A percentile compares a stretch with the other conserved stretches of the same genome.
Conservation (phyloP, 2,797 vertebrate species). For the Chloroceryle inda region DNA sequence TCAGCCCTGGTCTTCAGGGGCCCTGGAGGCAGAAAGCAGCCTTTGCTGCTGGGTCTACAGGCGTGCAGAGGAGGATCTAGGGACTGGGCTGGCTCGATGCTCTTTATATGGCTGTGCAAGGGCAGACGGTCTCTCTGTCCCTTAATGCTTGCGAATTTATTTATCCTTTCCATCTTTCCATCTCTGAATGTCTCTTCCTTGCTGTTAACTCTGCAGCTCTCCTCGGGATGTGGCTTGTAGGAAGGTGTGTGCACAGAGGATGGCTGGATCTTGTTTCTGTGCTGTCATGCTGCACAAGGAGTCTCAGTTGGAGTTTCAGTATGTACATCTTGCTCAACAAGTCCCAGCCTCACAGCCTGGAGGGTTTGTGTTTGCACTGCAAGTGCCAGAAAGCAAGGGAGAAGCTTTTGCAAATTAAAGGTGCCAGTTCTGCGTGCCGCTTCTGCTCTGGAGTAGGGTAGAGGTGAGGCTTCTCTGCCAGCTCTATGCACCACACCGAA, state of each 20-base stretch:
- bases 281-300: accelerated
- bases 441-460: neutral
- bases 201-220: neutral
- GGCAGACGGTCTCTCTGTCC: neutral
- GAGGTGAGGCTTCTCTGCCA: neutral
- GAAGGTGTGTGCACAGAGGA: neutral
- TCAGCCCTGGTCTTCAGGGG: neutral
- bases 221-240: accelerated
- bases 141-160: neutral
- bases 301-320: neutral
- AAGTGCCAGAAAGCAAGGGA: neutral
- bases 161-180: neutral
- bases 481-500: neutral
- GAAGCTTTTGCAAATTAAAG: neutral
- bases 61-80: neutral
- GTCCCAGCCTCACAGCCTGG: neutral
- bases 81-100: neutral
- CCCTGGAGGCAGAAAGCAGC: neutral
- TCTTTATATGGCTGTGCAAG: neutral
- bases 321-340: neutral
- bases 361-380: neutral
- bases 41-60: neutral
- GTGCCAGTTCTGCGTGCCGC: neutral
- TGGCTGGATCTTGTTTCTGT: accelerated
- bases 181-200: neutral